A percentile compares a stretch with the other conserved stretches of the same genome.
These are phyloP conservation scores for Phragmatobia fuliginosa DNA, from an alignment of 2,888 invertebrate genomes.

Conservation along the genomic window DNA sequence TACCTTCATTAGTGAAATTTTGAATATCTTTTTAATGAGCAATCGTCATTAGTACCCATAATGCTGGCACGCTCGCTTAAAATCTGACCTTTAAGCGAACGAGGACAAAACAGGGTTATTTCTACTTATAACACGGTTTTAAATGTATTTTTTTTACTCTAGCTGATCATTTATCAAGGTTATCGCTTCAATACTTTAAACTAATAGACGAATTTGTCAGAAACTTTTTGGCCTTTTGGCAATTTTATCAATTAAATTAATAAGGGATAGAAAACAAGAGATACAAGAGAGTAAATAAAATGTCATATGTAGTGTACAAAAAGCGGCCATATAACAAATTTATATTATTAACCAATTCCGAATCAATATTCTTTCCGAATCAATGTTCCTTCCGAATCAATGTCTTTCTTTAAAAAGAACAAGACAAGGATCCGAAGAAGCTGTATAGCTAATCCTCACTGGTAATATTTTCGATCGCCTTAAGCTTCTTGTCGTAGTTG, in stretches of 20 bases:
- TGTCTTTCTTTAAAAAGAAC: too few species aligned
- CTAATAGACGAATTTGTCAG: background rate
- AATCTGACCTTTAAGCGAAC: conserved; percentile 19
- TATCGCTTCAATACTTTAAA: background rate
- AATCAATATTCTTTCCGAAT: too few species aligned
- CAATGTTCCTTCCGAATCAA: too few species aligned
- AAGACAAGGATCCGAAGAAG: too few species aligned
- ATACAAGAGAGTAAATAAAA: too few species aligned
- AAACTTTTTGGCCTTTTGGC: background rate
- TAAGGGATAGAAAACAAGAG: too few species aligned
- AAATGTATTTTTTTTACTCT: background rate
- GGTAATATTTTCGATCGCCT: background rate
- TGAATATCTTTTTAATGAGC: conserved; percentile 21
- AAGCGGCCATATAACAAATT: too few species aligned
- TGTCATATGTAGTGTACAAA: too few species aligned
- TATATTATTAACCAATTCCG: too few species aligned
- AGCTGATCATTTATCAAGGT: background rate
- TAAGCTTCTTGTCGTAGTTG: background rate
- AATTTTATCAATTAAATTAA: background rate
- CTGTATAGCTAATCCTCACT: background rate
- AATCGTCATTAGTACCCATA: conserved; percentile 24
- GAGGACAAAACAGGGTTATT: conserved; percentile 36
- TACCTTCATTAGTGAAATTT: conserved; percentile 22
- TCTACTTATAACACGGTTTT: conserved; percentile 7
- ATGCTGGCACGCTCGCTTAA: conserved; percentile 25